phyloP scores from a whole-genome alignment of 2,888 invertebrate genomes.

The Lycophotia porphyrea region DNA sequence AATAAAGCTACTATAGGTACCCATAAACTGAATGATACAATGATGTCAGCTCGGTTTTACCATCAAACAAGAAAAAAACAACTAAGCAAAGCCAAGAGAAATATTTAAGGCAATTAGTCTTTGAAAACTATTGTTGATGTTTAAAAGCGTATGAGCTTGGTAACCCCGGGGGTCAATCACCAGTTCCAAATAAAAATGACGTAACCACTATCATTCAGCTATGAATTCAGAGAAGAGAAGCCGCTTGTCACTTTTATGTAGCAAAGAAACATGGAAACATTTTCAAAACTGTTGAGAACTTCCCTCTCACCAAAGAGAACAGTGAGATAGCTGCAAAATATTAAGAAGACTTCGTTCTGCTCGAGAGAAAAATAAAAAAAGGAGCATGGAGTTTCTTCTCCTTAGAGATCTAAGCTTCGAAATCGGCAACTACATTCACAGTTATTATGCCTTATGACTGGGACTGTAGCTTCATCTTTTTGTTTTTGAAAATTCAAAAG shows the following conservation, averaged over 20 bases:
- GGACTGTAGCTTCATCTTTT: background rate
- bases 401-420: background rate
- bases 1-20: background rate
- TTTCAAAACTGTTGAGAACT: background rate
- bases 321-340: background rate
- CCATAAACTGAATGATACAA: conserved; percentile 4
- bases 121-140: conserved; percentile 40
- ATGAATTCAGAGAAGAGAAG: conserved; percentile 40
- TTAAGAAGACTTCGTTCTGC: background rate
- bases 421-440: background rate
- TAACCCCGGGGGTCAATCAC: conserved; percentile 57
- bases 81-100: conserved; percentile 25
- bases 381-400: background rate
- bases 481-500: background rate
- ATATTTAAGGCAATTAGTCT: conserved; percentile 39
- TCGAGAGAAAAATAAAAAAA: background rate
- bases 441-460: background rate
- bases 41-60: conserved; percentile 21
- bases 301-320: background rate
- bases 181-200: conserved; percentile 58
- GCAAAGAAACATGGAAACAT: background rate
- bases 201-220: conserved; percentile 48
- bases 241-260: conserved; percentile 30
- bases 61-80: conserved; percentile 10
- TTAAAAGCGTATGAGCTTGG: conserved; percentile 37